Base-by-base conservation (phyloP, 2,113 vertebrate species). In the Malurus cyaneus region DNA sequence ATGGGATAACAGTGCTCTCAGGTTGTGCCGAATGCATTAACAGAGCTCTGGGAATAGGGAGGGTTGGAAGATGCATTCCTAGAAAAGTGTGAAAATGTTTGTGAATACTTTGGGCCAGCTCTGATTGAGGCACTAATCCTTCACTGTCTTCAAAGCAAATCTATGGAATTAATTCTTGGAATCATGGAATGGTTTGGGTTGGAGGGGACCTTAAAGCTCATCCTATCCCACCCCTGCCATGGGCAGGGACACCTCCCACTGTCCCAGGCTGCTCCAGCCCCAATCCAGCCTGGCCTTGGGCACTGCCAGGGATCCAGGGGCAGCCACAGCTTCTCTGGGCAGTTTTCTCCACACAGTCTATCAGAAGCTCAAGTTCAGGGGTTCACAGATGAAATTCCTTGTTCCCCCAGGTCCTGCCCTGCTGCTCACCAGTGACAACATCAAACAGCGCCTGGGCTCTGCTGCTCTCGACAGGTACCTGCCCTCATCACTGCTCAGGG, bases 401-500 rank as follows among this genome's bases (percentile, higher is more conserved):
- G 24, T 69, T 57, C 74, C 93, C 92, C 57, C 73, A 99, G 99
- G 99, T 69, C 99, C 98, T 18, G 97, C 98, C 47, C 96, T 99
- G 70, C 98, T 99, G 70, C 98, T 99, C 96, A 99, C 98, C 94
- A 99, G 99, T 69, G 99, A 99, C 93, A 98, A 97, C 97, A 98
- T 99, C 96, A 99, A 98, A 89, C 98, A 99, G 94, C 98, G 97
- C 31, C 98, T 99, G 6, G 99, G 99, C 50, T 97, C 98, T 31
- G 98, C 99, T 25, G 99, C 99, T 1, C 98, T 99, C n/a, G 99
- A 99, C 98, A 99, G 98, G 99, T 99, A 80, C 32, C 71, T 41
- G 34, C 6, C 36, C 72, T 41, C 36, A 0, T 1, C 36, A 2
- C 8, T 46, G 10, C 31, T 41, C 29, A 14, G 3, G 2, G 19